A percentile compares a stretch with the other conserved stretches of the same genome.
phyloP scores from a whole-genome alignment of 2,113 vertebrate genomes.

The Mesembrinibis cayennensis region DNA sequence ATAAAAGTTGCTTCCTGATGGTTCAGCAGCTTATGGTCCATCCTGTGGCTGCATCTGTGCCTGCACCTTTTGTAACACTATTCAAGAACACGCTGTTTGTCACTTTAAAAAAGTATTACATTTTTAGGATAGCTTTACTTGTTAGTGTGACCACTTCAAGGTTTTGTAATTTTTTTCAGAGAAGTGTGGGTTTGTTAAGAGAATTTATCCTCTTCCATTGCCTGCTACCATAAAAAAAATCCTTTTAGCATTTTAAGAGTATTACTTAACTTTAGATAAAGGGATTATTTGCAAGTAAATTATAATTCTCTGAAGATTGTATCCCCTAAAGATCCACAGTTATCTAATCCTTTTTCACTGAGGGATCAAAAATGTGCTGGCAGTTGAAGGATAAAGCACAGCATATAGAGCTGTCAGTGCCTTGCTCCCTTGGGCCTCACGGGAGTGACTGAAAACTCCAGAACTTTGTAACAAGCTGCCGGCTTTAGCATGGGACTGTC shows the following conservation, averaged over 20 bases:
- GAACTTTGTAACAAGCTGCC: neutral
- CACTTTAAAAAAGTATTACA: neutral
- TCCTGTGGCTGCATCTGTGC: neutral
- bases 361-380: conserved; percentile 33
- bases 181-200: neutral
- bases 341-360: conserved; percentile 40
- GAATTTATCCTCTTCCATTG: neutral
- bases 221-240: neutral
- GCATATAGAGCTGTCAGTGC: neutral
- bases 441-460: neutral
- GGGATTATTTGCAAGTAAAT: conserved; percentile 40
- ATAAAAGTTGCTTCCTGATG: neutral
- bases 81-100: neutral
- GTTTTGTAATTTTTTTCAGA: neutral
- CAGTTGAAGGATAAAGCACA: conserved; percentile 18
- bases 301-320: conserved; percentile 44
- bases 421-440: neutral
- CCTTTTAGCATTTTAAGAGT: conserved; percentile 20
- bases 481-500: neutral
- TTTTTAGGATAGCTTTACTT: neutral
- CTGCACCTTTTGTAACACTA: neutral
- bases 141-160: neutral
- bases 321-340: conserved; percentile 40
- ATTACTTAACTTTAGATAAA: conserved; percentile 40
- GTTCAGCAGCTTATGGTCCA: neutral